Conservation (phyloP, 2,113 vertebrate genomes). For the Bos javanicus region DNA sequence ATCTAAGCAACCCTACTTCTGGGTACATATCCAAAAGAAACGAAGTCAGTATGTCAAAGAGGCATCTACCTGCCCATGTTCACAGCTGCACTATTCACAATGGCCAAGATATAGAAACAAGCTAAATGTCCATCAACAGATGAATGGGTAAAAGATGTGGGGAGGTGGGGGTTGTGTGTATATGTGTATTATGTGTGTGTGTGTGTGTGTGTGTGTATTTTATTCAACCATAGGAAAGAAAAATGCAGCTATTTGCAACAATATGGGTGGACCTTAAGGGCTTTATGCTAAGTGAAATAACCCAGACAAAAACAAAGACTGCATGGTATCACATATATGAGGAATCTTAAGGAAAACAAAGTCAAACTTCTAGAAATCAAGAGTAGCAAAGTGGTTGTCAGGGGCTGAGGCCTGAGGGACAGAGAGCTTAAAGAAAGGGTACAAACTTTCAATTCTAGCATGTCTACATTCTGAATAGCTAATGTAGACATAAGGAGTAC, state of each 20-base stretch:
- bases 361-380: background rate
- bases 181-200: background rate
- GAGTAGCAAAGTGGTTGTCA: background rate
- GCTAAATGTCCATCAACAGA: background rate
- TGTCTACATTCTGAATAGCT: background rate
- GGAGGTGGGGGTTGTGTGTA: rapidly evolving
- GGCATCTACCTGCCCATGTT: background rate
- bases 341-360: background rate
- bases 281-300: background rate
- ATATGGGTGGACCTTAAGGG: background rate
- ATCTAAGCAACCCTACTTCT: background rate
- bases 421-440: background rate
- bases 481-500: background rate
- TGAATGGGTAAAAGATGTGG: background rate
- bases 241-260: background rate
- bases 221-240: background rate
- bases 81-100: background rate
- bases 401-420: too few species aligned
- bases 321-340: background rate
- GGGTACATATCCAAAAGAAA: background rate
- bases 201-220: background rate
- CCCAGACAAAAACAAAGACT: background rate
- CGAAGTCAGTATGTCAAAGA: background rate
- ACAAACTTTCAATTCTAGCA: background rate
- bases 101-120: background rate